Evolutionary conservation across 2,888 invertebrate genomes (phyloP).

Genomic region (Zygogramma bicolorata): DNA sequence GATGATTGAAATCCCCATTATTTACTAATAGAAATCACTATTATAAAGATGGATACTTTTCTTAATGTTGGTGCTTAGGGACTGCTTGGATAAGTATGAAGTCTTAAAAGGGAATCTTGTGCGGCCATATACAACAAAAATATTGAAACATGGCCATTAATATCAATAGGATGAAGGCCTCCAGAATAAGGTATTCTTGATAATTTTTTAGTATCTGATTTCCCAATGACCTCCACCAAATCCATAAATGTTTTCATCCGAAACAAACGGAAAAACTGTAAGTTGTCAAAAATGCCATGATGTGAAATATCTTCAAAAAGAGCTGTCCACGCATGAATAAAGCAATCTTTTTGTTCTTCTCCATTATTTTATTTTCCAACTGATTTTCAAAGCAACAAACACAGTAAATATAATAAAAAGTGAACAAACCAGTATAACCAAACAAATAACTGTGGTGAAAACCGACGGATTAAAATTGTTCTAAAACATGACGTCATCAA

Average conservation of each 20-base stretch:
- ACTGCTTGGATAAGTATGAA: not conserved
- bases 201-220: not conserved
- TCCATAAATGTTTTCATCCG: not conserved
- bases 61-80: not conserved
- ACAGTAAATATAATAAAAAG: too few species aligned
- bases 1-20: too few species aligned
- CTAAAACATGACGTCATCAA: too few species aligned
- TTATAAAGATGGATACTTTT: not conserved
- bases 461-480: too few species aligned
- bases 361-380: too few species aligned
- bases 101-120: not conserved
- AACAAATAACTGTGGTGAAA: too few species aligned
- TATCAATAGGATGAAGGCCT: not conserved
- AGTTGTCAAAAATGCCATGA: not conserved
- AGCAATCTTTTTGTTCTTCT: too few species aligned
- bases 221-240: not conserved
- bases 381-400: too few species aligned
- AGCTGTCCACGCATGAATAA: not conserved
- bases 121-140: not conserved
- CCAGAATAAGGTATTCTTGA: not conserved
- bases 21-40: not conserved
- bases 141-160: not conserved
- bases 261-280: not conserved
- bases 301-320: not conserved
- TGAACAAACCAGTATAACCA: too few species aligned